phyloP scores from a whole-genome alignment of 2,113 vertebrate species.

The Trogon melanurus region DNA sequence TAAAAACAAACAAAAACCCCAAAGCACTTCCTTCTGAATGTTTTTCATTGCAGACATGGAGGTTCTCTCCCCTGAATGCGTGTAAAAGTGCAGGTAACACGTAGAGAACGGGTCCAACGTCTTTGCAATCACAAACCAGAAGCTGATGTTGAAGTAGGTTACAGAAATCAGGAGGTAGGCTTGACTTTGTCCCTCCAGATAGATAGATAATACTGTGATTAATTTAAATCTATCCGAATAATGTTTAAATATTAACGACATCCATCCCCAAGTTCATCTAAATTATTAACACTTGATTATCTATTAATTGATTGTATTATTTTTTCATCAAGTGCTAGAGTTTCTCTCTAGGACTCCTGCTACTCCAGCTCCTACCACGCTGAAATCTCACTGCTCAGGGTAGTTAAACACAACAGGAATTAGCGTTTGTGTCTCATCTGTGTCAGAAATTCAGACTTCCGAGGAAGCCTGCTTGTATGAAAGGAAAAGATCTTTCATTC shows the following conservation, averaged over 20 bases:
- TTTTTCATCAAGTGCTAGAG: constrained; percentile 34
- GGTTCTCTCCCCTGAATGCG: not conserved
- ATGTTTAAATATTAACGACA: constrained; percentile 28
- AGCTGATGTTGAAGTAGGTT: not conserved
- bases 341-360: not conserved
- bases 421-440: not conserved
- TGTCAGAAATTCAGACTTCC: not conserved
- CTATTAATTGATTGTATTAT: constrained; percentile 45
- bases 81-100: not conserved
- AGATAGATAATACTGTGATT: not conserved
- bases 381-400: not conserved
- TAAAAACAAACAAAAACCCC: not conserved
- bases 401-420: not conserved
- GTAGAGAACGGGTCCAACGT: rapidly evolving
- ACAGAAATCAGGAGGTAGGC: not conserved
- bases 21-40: not conserved
- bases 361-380: not conserved
- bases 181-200: not conserved
- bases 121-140: not conserved
- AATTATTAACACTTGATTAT: constrained; percentile 49
- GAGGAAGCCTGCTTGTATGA: not conserved
- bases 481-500: not conserved
- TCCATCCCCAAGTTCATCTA: not conserved
- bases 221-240: not conserved
- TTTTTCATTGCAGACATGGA: not conserved